phyloP scores from a whole-genome alignment of 2,888 invertebrate genomes.

The Silvanus unidentatus region DNA sequence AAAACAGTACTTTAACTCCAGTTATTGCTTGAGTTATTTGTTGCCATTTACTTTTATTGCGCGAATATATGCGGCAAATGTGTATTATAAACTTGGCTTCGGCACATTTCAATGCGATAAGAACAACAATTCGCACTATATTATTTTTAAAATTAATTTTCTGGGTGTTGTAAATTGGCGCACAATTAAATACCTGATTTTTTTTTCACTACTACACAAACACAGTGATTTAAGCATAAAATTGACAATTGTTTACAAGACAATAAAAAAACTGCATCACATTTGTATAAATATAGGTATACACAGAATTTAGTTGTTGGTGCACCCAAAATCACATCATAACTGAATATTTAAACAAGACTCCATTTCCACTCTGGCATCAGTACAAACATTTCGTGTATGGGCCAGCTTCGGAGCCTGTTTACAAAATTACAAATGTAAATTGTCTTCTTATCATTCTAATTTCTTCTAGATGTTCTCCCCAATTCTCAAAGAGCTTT shows the following conservation, averaged over 20 bases:
- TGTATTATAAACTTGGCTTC: background rate
- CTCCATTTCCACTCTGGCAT: no score
- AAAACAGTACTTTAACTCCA: slow-evolving; percentile 20
- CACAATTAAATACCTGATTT: no score
- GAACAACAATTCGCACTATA: background rate
- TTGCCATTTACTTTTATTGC: slow-evolving; percentile 31
- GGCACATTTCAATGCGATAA: background rate
- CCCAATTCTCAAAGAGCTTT: slow-evolving; percentile 11
- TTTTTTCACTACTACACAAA: no score
- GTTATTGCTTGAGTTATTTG: slow-evolving; percentile 33
- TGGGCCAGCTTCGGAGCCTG: slow-evolving; percentile 7
- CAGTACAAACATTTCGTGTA: no score
- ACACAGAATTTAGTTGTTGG: no score
- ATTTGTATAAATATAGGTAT: no score
- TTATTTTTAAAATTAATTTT: no score
- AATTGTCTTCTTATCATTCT: slow-evolving; percentile 28
- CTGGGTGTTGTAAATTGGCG: no score
- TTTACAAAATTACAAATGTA: slow-evolving; percentile 26
- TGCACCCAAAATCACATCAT: slow-evolving; percentile 10
- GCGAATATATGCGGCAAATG: background rate
- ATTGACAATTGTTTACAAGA: no score
- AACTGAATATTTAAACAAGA: slow-evolving; percentile 15
- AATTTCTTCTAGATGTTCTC: slow-evolving; percentile 19
- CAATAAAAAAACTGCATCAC: no score
- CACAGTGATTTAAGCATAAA: no score